Percentiles rank a stretch among this genome's conserved stretches.
phyloP scores from a whole-genome alignment of 2,113 vertebrate genomes.

The Austrofundulus limnaeus region DNA sequence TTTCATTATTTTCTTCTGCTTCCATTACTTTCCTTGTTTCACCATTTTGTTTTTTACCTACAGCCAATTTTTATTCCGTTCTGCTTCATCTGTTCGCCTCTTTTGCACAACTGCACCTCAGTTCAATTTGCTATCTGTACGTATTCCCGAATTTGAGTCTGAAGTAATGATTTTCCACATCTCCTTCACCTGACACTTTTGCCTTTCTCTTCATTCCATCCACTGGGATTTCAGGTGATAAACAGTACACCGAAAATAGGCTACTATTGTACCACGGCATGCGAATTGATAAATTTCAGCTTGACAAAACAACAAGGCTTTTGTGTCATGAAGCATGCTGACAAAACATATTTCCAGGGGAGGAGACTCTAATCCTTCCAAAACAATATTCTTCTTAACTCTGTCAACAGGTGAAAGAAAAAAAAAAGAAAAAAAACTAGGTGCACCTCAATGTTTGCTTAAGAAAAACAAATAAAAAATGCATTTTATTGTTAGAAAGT shows the following conservation, averaged over 20 bases:
- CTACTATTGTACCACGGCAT: slow-evolving; percentile 4
- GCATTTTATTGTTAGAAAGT: slow-evolving; percentile 36
- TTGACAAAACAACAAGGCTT: slow-evolving; percentile 37
- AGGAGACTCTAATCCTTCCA: slow-evolving; percentile 47
- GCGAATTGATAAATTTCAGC: slow-evolving; percentile 46
- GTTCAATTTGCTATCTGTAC: slow-evolving; percentile 15
- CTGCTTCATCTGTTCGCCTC: slow-evolving; percentile 10
- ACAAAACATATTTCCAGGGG: slow-evolving; percentile 51
- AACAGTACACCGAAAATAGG: slow-evolving; percentile 35
- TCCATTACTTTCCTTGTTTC: neutral
- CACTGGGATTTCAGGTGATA: slow-evolving; percentile 25
- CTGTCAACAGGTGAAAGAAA: slow-evolving; percentile 40
- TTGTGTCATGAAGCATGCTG: slow-evolving; percentile 61
- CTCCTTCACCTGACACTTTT: slow-evolving; percentile 45
- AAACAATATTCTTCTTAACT: slow-evolving; percentile 53
- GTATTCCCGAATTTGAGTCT: slow-evolving; percentile 7
- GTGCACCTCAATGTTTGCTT: slow-evolving; percentile 36
- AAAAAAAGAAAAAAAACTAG: too few species aligned
- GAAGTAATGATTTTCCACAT: slow-evolving; percentile 40
- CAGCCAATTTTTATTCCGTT: slow-evolving; percentile 12
- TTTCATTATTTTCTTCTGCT: slow-evolving; percentile 44
- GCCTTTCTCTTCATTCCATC: slow-evolving; percentile 1
- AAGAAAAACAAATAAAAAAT: slow-evolving; percentile 47
- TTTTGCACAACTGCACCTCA: slow-evolving; percentile 4
- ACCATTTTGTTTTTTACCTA: slow-evolving; percentile 23